These are phyloP conservation scores for Romanogobio albipinnatus DNA, from an alignment of 2,113 vertebrate genomes.

Conservation along the genomic window DNA sequence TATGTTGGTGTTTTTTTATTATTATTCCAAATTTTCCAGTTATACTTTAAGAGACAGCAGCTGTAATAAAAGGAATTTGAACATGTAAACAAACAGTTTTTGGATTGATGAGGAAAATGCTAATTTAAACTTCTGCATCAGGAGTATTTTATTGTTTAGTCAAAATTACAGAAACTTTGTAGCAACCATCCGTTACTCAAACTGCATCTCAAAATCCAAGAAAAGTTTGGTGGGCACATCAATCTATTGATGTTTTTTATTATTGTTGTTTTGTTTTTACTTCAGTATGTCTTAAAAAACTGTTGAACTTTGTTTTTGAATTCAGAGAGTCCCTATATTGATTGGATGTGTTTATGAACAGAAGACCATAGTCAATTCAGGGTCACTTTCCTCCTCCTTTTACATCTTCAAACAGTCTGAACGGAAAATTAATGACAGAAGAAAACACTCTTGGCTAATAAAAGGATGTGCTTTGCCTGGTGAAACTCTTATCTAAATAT, in stretches of 20 bases:
- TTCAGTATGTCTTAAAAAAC: neutral
- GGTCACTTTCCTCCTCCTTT: conserved; percentile 17
- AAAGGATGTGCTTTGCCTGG: conserved; percentile 47
- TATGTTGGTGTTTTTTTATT: neutral
- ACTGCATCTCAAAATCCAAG: neutral
- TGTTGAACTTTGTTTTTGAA: neutral
- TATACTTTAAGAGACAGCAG: neutral
- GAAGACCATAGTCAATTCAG: conserved; percentile 13
- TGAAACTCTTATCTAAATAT: conserved; percentile 60
- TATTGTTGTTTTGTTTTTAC: neutral
- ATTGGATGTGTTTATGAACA: conserved; percentile 13
- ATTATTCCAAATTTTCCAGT: neutral
- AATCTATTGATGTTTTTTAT: neutral
- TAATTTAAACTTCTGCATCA: neutral
- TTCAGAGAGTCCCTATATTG: conserved; percentile 15
- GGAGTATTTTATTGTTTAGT: neutral
- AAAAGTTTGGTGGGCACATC: neutral
- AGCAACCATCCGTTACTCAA: neutral
- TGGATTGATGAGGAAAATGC: neutral
- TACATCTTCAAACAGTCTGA: conserved; percentile 15
- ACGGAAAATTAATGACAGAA: conserved; percentile 32
- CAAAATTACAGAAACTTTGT: neutral
- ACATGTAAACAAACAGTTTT: neutral
- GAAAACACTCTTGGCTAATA: conserved; percentile 53
- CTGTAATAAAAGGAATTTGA: neutral